These are phyloP conservation scores for Asobara japonica DNA, from an alignment of 1,140 invertebrate genomes.

Conservation along the genomic window DNA sequence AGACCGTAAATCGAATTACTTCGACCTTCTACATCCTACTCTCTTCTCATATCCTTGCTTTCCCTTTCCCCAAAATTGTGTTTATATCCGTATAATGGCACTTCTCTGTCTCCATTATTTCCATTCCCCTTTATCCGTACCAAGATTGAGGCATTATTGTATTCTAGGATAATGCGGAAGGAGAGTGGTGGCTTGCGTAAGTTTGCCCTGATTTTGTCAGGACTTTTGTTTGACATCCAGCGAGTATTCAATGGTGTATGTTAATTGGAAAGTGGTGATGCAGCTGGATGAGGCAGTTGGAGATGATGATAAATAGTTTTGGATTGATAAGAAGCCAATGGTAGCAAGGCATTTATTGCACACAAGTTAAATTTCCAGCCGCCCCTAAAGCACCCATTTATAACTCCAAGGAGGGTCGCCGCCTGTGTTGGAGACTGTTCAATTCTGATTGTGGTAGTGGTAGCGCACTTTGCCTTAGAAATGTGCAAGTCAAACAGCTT, in stretches of 20 bases:
- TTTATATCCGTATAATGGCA: slow-evolving; percentile 41
- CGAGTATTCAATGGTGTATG: too few relatives aligned
- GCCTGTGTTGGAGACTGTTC: slow-evolving; percentile 34
- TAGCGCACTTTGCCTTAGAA: slow-evolving; percentile 48
- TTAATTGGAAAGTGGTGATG: too few relatives aligned
- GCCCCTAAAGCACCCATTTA: slow-evolving; percentile 53
- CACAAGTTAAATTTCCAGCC: slow-evolving; percentile 52
- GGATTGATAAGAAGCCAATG: neutral
- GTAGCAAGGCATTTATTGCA: slow-evolving; percentile 42
- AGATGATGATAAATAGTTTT: too few relatives aligned
- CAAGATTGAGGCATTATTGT: neutral
- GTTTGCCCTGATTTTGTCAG: neutral
- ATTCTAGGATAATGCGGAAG: neutral
- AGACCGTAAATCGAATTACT: neutral
- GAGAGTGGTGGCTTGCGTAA: neutral
- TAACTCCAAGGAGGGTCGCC: slow-evolving; percentile 44
- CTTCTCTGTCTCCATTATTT: slow-evolving; percentile 41
- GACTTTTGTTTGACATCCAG: neutral
- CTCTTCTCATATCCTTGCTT: neutral
- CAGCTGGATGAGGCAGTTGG: too few relatives aligned
- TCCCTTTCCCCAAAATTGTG: slow-evolving; percentile 31
- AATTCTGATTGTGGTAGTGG: slow-evolving; percentile 12
- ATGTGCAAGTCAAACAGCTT: slow-evolving; percentile 64
- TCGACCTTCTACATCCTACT: neutral
- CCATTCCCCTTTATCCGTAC: neutral